Percentiles rank a stretch among this genome's conserved stretches.
phyloP scores from a whole-genome alignment of 1,140 invertebrate genomes.

The Anoplolepis gracilipes region DNA sequence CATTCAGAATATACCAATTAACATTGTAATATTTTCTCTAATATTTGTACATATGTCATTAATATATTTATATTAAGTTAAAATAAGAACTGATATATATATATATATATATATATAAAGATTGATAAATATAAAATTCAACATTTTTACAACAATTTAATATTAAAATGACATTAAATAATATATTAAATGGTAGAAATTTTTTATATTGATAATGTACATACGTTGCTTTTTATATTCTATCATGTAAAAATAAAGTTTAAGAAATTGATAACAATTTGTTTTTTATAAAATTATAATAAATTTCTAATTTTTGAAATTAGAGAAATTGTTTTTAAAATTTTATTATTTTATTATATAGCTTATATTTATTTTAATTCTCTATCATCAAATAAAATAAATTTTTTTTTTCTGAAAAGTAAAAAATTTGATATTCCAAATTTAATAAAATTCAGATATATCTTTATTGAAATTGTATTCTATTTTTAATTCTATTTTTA shows the following conservation, averaged over 20 bases:
- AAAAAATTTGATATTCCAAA: not conserved
- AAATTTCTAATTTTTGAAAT: slow-evolving; percentile 2
- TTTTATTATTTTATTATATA: not conserved
- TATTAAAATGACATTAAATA: no score
- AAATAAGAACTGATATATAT: not conserved
- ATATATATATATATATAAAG: no score
- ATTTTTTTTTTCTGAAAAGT: not conserved
- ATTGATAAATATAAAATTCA: no score
- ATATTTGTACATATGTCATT: no score
- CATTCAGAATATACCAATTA: not conserved
- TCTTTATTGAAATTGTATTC: not conserved
- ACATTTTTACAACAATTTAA: no score
- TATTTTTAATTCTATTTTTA: not conserved
- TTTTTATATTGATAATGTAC: not conserved
- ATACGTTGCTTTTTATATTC: not conserved
- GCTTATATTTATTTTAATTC: not conserved
- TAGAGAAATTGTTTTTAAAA: not conserved
- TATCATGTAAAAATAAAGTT: not conserved
- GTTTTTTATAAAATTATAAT: slow-evolving; percentile 2
- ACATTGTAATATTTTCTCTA: not conserved
- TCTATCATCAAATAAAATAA: not conserved
- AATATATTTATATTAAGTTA: no score
- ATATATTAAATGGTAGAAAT: no score
- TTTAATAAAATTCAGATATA: not conserved
- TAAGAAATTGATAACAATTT: not conserved